A percentile compares a stretch with the other conserved stretches of the same genome.
Evolutionary conservation across 1,140 invertebrate genomes (phyloP).

Genomic region (Brachionus rubens): DNA sequence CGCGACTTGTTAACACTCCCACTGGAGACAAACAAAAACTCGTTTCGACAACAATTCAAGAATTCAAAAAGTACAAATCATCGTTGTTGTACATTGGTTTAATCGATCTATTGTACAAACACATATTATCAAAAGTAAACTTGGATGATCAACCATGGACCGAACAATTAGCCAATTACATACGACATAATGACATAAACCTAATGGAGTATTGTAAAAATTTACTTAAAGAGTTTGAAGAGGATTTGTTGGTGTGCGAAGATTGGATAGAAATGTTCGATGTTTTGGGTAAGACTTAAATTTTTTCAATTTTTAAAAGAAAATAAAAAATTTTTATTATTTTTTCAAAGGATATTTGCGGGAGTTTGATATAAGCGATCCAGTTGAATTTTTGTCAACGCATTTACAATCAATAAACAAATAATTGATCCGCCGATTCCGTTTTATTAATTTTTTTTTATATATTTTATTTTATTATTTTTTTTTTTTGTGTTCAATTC

Average conservation of each 20-base stretch:
- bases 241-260: constrained; percentile 82
- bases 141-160: constrained; percentile 66
- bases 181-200: constrained; percentile 84
- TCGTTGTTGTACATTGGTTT: constrained; percentile 79
- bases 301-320: not conserved
- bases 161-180: constrained; percentile 80
- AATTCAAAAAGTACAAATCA: constrained; percentile 79
- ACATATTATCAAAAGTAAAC: constrained; percentile 58
- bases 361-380: not conserved
- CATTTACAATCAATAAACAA: not conserved
- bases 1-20: constrained; percentile 61
- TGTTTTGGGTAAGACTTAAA: constrained; percentile 67
- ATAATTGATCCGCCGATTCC: not conserved
- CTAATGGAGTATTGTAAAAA: constrained; percentile 81
- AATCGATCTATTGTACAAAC: constrained; percentile 72
- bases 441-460: not conserved
- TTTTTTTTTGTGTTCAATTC: not conserved
- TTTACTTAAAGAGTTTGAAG: constrained; percentile 72
- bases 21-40: constrained; percentile 53
- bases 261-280: constrained; percentile 86
- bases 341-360: constrained; percentile 29
- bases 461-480: not conserved
- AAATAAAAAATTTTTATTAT: not conserved
- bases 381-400: constrained; percentile 2
- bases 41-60: constrained; percentile 64